Evolutionary conservation across 2,888 invertebrate species (phyloP).

Genomic region (Trichogramma dendrolimi): DNA sequence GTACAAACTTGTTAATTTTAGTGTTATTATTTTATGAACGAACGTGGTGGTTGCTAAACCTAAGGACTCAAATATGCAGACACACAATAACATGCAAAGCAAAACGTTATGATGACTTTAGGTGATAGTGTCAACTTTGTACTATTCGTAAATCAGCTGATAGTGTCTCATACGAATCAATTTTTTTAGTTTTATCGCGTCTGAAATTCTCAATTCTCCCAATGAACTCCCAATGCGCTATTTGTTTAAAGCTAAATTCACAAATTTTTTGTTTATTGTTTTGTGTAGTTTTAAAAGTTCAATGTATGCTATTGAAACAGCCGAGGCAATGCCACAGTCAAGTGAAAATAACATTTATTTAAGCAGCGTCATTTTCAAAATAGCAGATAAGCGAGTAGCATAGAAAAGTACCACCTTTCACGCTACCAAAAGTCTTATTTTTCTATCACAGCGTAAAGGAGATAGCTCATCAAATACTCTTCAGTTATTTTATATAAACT

Average conservation of each 20-base stretch:
- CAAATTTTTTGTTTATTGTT: too few species aligned
- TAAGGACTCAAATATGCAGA: background rate
- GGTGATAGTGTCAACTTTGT: too few species aligned
- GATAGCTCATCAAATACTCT: background rate
- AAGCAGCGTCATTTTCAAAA: slow-evolving; percentile 2
- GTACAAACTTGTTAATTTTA: background rate
- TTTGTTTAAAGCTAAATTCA: too few species aligned
- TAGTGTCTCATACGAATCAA: too few species aligned
- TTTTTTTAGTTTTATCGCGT: too few species aligned
- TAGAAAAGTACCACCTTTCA: background rate
- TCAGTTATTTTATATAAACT: background rate
- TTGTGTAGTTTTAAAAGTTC: background rate
- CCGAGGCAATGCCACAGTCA: slow-evolving; percentile 6
- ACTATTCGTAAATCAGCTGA: background rate
- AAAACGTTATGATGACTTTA: too few species aligned
- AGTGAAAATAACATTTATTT: slow-evolving; percentile 9
- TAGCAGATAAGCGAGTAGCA: slow-evolving; percentile 8
- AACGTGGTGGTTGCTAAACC: background rate
- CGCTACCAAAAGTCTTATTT: background rate
- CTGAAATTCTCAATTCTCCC: too few species aligned
- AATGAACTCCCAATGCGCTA: too few species aligned
- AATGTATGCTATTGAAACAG: slow-evolving; percentile 7
- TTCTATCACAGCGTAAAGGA: background rate
- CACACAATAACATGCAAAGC: slow-evolving; percentile 36
- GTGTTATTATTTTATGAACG: background rate